Base-by-base conservation (phyloP, 2,113 vertebrate species). In the Perca fluviatilis region DNA sequence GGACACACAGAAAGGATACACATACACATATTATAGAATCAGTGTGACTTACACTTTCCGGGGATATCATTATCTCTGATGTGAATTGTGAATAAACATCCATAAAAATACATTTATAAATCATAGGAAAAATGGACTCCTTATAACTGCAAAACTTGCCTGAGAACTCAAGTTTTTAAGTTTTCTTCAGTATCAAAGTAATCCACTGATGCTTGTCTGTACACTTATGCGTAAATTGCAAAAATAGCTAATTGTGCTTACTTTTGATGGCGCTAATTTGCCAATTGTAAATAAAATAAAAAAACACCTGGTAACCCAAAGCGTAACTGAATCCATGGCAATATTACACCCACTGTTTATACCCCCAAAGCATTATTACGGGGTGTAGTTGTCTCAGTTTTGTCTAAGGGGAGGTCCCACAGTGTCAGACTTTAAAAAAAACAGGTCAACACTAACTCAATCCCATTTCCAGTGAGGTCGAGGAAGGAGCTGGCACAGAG, bases 401-500 rank as follows among this genome's bases (percentile, higher is more conserved):
- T 40, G 40, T 40, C 40, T 11, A 43, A 43, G 10, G 40, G 40
- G 9, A 10, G 40, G 33, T 40, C 9, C 40, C 40, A 40, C 9
- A 10, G 9, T 9, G 40, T 43, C 40, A 43, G 40, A 43, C 40
- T 40, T 40, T 40, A 9, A 40, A 25, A 25, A 33, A 7, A 25
- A n/a, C 9, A 13, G 0, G 5, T 43, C 12, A 7, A 5, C 36
- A 10, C 27, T 15, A 0, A 66, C 27, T 73, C 8, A 12, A 18
- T 74, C 46, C 23, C 40, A 5, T 21, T 36, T 82, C 33, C 0
- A 99, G 98, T 85, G 96, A 95, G 47, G 89, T 93, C 6, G 88
- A 95, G 23, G 95, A 95, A 43, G 94, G 89, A 33, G 90, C 93
- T 33, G 80, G 92, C 6, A 71, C 82, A 0, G 87, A 84, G 51